Conservation (phyloP, 30 jellyfish, hydroid and myxozoan genomes). For the Aurelia sp. region DNA sequence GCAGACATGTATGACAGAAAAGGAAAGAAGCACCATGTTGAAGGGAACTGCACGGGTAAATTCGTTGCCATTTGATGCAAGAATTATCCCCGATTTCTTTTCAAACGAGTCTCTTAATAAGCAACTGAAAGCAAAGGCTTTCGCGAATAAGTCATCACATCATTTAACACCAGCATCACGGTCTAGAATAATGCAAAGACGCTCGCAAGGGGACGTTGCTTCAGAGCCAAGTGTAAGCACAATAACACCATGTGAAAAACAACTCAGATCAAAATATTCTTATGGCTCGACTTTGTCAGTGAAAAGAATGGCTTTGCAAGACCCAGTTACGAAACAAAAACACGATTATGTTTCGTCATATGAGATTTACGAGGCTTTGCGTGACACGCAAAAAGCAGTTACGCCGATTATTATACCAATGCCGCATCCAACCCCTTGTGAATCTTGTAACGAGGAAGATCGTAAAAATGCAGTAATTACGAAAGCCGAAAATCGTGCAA, state of each 20-base stretch:
- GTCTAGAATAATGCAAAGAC: constrained; percentile 17
- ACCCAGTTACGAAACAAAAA: constrained; percentile 16
- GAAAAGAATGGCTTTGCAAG: neutral
- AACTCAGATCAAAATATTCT: neutral
- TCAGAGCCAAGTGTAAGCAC: constrained; percentile 44
- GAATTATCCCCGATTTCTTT: neutral
- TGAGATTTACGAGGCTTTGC: constrained; percentile 37
- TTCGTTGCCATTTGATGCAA: neutral
- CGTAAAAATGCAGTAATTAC: neutral
- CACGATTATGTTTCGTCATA: constrained; percentile 21
- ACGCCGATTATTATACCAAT: constrained; percentile 32
- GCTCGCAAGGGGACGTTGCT: neutral
- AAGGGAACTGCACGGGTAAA: neutral
- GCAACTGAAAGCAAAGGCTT: neutral
- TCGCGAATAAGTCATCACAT: neutral
- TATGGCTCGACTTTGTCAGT: neutral
- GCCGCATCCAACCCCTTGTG: constrained; percentile 28
- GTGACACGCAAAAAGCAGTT: neutral
- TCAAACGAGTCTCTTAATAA: neutral
- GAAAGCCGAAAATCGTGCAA: neutral
- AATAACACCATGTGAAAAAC: constrained; percentile 28
- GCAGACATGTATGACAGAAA: constrained; percentile 25
- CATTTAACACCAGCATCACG: constrained; percentile 11
- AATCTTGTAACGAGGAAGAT: neutral
- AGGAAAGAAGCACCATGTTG: constrained; percentile 15